These are phyloP conservation scores for Dermochelys coriacea DNA, from an alignment of 2,797 vertebrate species.

Conservation along the genomic window DNA sequence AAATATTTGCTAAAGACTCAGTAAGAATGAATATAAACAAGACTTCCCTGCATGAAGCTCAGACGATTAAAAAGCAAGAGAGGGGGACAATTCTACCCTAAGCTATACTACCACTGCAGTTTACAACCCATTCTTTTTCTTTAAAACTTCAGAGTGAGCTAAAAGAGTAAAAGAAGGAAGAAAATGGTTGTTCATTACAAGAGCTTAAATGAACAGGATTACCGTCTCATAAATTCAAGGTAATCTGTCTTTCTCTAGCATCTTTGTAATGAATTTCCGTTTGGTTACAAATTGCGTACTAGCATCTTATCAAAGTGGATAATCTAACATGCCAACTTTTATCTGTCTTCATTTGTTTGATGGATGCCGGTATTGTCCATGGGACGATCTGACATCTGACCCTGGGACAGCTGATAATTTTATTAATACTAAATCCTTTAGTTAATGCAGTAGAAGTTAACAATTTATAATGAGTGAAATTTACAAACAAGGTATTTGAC, in stretches of 20 bases:
- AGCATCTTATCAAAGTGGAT: slow-evolving; percentile 28
- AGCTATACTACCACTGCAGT: not conserved
- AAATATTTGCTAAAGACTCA: not conserved
- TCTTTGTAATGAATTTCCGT: slow-evolving; percentile 72
- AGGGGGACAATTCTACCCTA: rapidly evolving
- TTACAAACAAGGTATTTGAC: slow-evolving; percentile 31
- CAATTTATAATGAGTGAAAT: slow-evolving; percentile 17
- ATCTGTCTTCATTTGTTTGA: slow-evolving; percentile 47
- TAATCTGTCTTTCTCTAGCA: slow-evolving; percentile 72
- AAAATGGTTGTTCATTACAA: slow-evolving; percentile 53
- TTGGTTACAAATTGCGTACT: slow-evolving; percentile 59
- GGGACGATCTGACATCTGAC: slow-evolving; percentile 45
- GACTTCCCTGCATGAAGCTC: not conserved
- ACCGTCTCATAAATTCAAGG: slow-evolving; percentile 58
- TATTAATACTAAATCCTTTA: slow-evolving; percentile 31
- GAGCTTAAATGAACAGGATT: slow-evolving; percentile 66
- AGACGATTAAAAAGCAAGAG: not conserved
- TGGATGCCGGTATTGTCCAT: not conserved
- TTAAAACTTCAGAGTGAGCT: not conserved
- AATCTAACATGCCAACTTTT: slow-evolving; percentile 29
- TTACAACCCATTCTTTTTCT: slow-evolving; percentile 2
- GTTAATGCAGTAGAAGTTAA: not conserved
- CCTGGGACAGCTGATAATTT: not conserved
- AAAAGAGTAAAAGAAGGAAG: slow-evolving; percentile 31
- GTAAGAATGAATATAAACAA: not conserved